Percentiles rank a stretch among this genome's conserved stretches.
Evolutionary conservation across 2,888 invertebrate genomes (phyloP).

Genomic region (Rhamphomyia laevipes): DNA sequence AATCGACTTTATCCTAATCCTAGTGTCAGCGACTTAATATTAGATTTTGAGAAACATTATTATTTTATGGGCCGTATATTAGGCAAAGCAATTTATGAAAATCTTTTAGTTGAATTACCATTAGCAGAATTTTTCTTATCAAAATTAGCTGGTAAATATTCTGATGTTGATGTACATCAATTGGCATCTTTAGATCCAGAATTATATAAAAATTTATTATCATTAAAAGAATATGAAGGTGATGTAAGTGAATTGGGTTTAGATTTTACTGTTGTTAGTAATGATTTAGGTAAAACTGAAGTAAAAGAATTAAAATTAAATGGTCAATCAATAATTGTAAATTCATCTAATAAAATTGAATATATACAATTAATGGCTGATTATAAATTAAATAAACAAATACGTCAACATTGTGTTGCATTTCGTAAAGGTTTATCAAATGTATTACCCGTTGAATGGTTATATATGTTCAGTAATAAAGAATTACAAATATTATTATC

Average conservation of each 20-base stretch:
- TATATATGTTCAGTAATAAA: conserved; percentile 85
- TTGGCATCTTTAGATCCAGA: conserved; percentile 79
- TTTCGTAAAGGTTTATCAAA: conserved; percentile 84
- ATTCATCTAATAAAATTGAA: conserved; percentile 84
- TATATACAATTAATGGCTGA: conserved; percentile 95
- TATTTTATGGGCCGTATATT: conserved; percentile 89
- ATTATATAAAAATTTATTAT: conserved; percentile 80
- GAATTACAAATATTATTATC: conserved; percentile 96
- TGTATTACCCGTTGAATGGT: conserved; percentile 84
- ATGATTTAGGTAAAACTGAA: conserved; percentile 80
- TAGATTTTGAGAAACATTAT: conserved; percentile 81
- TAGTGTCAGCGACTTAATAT: conserved; percentile 72
- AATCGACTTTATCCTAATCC: conserved; percentile 95
- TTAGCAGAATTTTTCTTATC: conserved; percentile 93
- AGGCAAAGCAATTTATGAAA: conserved; percentile 93
- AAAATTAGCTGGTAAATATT: conserved; percentile 64
- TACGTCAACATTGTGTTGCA: conserved; percentile 72
- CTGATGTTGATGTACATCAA: conserved; percentile 76
- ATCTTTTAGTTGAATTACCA: conserved; percentile 85
- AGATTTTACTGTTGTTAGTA: conserved; percentile 85
- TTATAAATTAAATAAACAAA: conserved; percentile 87
- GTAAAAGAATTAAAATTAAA: conserved; percentile 85
- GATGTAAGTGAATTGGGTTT: conserved; percentile 81
- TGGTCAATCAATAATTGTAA: conserved; percentile 83
- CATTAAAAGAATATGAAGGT: conserved; percentile 70